Evolutionary conservation across 2,888 invertebrate species (phyloP), one percentile per base, ranked within the genome.

Genomic region (Scaptodrosophila latifasciaeformis): DNA sequence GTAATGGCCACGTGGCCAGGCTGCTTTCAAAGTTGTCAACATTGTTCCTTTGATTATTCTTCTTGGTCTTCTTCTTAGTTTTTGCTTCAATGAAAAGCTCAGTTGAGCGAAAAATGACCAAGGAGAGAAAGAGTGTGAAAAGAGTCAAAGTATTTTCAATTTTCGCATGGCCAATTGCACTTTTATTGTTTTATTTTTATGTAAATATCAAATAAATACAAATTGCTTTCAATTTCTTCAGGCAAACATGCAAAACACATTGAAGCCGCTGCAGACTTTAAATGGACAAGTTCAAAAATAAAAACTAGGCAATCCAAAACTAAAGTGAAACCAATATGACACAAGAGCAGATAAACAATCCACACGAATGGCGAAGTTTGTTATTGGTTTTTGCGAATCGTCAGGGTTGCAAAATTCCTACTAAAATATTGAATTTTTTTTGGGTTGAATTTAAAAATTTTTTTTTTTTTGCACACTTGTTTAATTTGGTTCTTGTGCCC

Each of bases 401-500:
- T 17, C 9, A 9, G 15, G 17, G 37, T 9, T 17, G 37, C 37
- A 17, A 15, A 17, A 17, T 17, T 37, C 48, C 49, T 54, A 54
- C 61, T 54, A 61, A 54, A 49, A 53, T 57, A 48, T 57, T 35
- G 44, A 62, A 62, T n/a, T 24, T 40, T 34, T 29, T 47, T 31
- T 35, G 24, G 46, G 2, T 53, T 34, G 53, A 51, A 56, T 69
- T 61, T 59, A 54, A 56, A 68, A 68, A n/a, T n/a, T n/a, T n/a
- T n/a, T n/a, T n/a, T n/a, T n/a, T n/a, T 75, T 71, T 62, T 60
- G 66, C 66, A 63, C 72, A 68, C 79, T 78, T 72, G 60, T 63
- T 65, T 68, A 72, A 72, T 78, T 78, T 69, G 42, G 40, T 24
- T 48, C 34, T 53, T 53, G 46, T 51, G 49, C 44, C 29, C 35